Evolutionary conservation across 1,140 invertebrate genomes (phyloP), one percentile per base, ranked within the genome.

Genomic region (Drosophila pandora): DNA sequence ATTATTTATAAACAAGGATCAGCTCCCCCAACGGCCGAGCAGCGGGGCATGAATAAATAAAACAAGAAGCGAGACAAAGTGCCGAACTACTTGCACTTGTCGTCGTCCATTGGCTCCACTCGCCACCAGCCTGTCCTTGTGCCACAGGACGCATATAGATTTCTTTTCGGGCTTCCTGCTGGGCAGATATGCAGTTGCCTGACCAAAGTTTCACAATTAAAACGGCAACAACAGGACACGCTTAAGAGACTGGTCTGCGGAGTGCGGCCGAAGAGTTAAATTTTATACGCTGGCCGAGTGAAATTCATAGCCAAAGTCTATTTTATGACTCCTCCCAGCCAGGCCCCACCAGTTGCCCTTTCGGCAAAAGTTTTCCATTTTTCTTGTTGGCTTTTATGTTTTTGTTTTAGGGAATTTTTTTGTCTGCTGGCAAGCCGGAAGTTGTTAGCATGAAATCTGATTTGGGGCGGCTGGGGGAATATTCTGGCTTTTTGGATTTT

Each of bases 131-230:
- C 45, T 59, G 17, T 25, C 45, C 54, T 45, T 76, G 61, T 76
- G 47, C n/a, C 67, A 37, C 45, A 17, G n/a, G 12, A 47, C 50
- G 52, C 52, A 34, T 58, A 13, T 7, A 21, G 23, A 10, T 25
- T 52, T 64, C 58, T 57, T 47, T 53, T 22, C 1, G 30, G 57
- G 37, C 37, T 34, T 59, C 57, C 64, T 63, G 62, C 64, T 76
- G 62, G 37, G 58, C 45, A 69, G 75, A 82, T 82, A 78, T 82
- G 79, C 79, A 81, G 67, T 76, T 64, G 48, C 67, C 56, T 55
- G 57, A 62, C 58, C 69, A 87, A 87, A 82, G 79, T 88, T 88
- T 79, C 55, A 80, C 73, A 87, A 87, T 87, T 87, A 87, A 87
- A 87, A 69, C 67, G 53, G 65, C 62, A 64, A 50, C 55, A 61